These are phyloP conservation scores for Microcebus ravelobensis DNA, from an alignment of 2,113 vertebrate species.

Conservation along the genomic window DNA sequence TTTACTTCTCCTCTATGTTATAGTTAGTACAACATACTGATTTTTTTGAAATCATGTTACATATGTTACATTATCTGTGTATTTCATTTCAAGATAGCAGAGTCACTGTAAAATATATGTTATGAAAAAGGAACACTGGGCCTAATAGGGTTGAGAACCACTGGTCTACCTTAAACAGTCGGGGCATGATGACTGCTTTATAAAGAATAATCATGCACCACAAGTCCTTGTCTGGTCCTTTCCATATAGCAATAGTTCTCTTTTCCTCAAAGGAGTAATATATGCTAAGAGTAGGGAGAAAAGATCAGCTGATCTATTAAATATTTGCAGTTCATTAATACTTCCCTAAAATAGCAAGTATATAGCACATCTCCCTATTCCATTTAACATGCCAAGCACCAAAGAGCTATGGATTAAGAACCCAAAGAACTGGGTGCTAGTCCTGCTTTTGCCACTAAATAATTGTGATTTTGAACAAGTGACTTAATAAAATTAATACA, in stretches of 20 bases:
- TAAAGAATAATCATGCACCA: slow-evolving; percentile 29
- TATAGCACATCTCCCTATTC: slow-evolving; percentile 5
- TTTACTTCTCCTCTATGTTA: not conserved
- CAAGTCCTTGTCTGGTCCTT: slow-evolving; percentile 38
- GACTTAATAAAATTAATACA: slow-evolving; percentile 34
- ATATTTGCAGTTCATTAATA: slow-evolving; percentile 26
- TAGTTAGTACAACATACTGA: not conserved
- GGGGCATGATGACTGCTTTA: not conserved
- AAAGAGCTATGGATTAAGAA: slow-evolving; percentile 29
- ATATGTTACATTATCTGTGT: not conserved
- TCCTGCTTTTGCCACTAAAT: not conserved
- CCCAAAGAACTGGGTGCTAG: slow-evolving; percentile 20
- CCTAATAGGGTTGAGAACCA: not conserved
- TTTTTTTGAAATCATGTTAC: slow-evolving; percentile 2
- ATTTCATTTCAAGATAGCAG: slow-evolving; percentile 29
- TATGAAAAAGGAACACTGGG: not conserved
- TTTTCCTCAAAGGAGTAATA: slow-evolving; percentile 57
- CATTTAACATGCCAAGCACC: slow-evolving; percentile 28
- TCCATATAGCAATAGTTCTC: slow-evolving; percentile 39
- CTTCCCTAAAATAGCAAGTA: slow-evolving; percentile 39
- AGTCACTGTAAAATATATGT: slow-evolving; percentile 26
- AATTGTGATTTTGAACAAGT: slow-evolving; percentile 39
- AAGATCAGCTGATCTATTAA: not conserved
- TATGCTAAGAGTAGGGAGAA: not conserved
- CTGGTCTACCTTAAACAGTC: not conserved